Percentiles rank a stretch among this genome's conserved stretches.
Conservation (phyloP, 1,140 invertebrate species). For the Hycleus cichorii region DNA sequence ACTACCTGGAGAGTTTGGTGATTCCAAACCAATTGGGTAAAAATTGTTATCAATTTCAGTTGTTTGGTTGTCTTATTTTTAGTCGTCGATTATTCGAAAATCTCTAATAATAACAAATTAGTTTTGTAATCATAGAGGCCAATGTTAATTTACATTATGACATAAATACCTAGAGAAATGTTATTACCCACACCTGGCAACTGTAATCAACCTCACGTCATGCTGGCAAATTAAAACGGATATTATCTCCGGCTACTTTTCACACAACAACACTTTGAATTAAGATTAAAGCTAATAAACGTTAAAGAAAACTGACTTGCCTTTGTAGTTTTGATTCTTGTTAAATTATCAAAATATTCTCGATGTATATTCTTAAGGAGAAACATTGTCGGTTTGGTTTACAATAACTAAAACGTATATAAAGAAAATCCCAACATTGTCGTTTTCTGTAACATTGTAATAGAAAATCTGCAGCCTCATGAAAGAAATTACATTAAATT, state of each 20-base stretch:
- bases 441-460: constrained; percentile 1
- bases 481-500: constrained; percentile 33
- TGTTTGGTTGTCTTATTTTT: no score
- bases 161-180: constrained; percentile 9
- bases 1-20: no score
- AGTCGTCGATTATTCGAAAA: no score
- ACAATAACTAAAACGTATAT: background rate
- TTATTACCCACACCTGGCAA: constrained; percentile 14
- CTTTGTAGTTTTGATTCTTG: background rate
- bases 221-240: constrained; percentile 14
- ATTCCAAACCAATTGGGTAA: no score
- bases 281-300: constrained; percentile 5
- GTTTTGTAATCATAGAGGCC: no score
- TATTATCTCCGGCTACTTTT: constrained; percentile 12
- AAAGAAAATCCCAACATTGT: background rate
- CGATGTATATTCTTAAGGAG: background rate
- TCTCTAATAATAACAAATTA: no score
- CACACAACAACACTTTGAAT: constrained; percentile 14
- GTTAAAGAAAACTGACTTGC: background rate
- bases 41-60: no score
- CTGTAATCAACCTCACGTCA: constrained; percentile 14
- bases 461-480: constrained; percentile 12
- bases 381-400: background rate
- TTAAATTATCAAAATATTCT: background rate
- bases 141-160: constrained; percentile 7